Evolutionary conservation across 2,888 invertebrate species (phyloP), one percentile per base, ranked within the genome.

Genomic region (Meiosimyza decipiens): DNA sequence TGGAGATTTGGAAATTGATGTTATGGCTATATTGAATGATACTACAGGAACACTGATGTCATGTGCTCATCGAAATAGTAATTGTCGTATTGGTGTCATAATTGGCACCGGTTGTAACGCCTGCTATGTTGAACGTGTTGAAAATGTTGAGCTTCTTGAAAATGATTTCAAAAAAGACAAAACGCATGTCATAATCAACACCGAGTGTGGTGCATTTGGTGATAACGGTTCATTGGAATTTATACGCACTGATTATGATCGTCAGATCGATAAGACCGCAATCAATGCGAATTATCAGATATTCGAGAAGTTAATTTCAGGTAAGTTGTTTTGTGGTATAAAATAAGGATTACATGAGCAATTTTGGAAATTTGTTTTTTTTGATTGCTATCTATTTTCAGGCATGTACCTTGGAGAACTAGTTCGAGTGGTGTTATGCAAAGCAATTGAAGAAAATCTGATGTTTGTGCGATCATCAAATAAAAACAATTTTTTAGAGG

Each of bases 331-430:
- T 13, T 18, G 16, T 64, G n/a, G 50, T 13, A 55, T 15, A 7
- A 6, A 22, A 49, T 50, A 68, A 16, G 12, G 4, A 40, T 22
- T 3, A 49, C 49, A 7, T 50, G 12, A 63, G 22, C 9, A 3
- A 12, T 63, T 47, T 18, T 11, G 52, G 7, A 15, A 65, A 51
- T 52, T 6, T 16, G 4, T 28, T 33, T 51, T 60, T 60, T 18
- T 22, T 2, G 54, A 28, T 63, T 13, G 33, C 15, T 60, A 13
- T 28, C 33, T 60, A 52, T 57, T 18, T 74, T 71, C 47, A 80
- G 98, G 98, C 68, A 98, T 98, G 98, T 99, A 99, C 88, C 92
- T 98, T 93, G 99, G 99, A 5, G 98, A 99, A 85, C 86, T 99
- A 68, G 95, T 94, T 4, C 91, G 99, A 72, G 89, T 96, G 49